Evolutionary conservation across 2,888 invertebrate species (phyloP), one percentile per base, ranked within the genome.

Genomic region (Drosophila algonquin): DNA sequence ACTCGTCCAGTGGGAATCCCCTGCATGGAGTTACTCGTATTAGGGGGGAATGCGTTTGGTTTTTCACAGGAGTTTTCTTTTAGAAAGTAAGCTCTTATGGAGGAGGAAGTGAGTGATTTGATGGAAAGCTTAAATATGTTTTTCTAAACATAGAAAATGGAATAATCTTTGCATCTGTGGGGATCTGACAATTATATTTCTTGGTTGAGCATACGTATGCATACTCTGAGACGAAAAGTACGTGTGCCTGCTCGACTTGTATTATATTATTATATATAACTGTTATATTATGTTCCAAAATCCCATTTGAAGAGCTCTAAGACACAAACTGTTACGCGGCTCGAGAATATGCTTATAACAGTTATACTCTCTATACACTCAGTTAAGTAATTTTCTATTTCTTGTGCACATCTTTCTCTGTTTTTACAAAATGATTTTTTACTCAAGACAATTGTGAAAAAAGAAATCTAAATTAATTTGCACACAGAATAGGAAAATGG

Each of bases 1-100:
- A 65, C 65, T 54, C 18, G 44, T 16, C 67, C 54, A 65, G 32
- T 55, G 67, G 65, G 68, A 65, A 54, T 55, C 24, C 55, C 48
- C 32, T 10, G 47, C 21, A 44, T 18, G 24, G 30, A 65, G 54
- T 65, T 67, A 51, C 44, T 50, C 44, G 62, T 50, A 32, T 32
- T 32, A 12, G 63, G 44, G 32, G 40, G 48, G 65, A 65, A 65
- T 65, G 48, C 54, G 48, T 67, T 67, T 50, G 55, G 64, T 48
- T 44, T 30, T 48, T 32, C 53, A 35, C 48, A 65, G 53, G 47
- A 47, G 48, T 27, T 65, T 65, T 44, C 24, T 44, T 40, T 54
- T 24, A 14, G 67, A 10, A 3, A 65, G 12, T 10, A 14, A 40
- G 5, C 12, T 1, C 21, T 4, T 14, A 14, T 40, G 12, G 5